Evolutionary conservation across 2,888 invertebrate species (phyloP).

Genomic region (Hylaea fasciaria): DNA sequence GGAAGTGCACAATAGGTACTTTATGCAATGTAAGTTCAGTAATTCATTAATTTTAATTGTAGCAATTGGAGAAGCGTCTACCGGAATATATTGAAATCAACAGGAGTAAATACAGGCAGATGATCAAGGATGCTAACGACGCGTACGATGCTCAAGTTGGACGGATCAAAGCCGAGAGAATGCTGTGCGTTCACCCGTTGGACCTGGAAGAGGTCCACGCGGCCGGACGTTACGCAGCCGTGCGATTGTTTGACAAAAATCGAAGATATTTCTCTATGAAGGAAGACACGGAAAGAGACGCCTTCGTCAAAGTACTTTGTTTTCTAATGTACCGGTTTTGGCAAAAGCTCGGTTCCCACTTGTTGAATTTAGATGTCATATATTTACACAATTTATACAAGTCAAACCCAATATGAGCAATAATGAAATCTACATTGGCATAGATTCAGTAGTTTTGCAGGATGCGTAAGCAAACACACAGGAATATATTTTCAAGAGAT

Average conservation of each 20-base stretch:
- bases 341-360: no score
- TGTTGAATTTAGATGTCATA: no score
- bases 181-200: constrained; percentile 25
- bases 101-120: constrained; percentile 13
- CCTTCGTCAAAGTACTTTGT: neutral
- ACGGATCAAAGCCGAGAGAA: constrained; percentile 1
- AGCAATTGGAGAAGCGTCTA: constrained; percentile 22
- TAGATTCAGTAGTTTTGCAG: no score
- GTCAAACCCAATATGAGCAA: no score
- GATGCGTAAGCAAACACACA: no score
- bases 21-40: no score
- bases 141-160: constrained; percentile 12
- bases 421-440: no score
- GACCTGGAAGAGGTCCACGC: constrained; percentile 2
- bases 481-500: no score
- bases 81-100: constrained; percentile 20
- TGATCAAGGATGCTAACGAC: constrained; percentile 10
- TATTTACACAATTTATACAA: no score
- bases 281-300: constrained; percentile 1
- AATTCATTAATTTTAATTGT: neutral
- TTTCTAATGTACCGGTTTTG: neutral
- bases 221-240: neutral
- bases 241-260: neutral
- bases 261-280: neutral
- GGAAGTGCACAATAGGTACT: no score